Evolutionary conservation across 1,140 invertebrate genomes (phyloP).

Genomic region (Sitophilus oryzae): DNA sequence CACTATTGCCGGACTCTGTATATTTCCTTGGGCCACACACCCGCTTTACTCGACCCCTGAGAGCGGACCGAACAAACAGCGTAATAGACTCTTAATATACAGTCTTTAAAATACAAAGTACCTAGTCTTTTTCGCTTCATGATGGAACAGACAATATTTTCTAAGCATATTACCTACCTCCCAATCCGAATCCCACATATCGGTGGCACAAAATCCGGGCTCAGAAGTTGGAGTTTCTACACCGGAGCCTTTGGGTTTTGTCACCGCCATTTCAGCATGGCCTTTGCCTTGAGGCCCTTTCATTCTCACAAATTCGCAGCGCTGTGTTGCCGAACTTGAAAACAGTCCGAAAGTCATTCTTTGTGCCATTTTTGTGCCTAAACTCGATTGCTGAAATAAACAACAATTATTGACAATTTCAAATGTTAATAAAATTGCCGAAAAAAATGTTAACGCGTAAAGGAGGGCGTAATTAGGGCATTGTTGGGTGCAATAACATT

Average conservation of each 20-base stretch:
- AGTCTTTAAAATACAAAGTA: no score
- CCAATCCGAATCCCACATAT: conserved; percentile 82
- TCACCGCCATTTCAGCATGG: conserved; percentile 96
- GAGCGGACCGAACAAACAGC: no score
- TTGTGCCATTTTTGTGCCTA: conserved; percentile 92
- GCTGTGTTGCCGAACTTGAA: conserved; percentile 67
- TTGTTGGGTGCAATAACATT: no score
- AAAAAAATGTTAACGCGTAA: no score
- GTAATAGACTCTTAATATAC: no score
- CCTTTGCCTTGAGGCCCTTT: conserved; percentile 95
- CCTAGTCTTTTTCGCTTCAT: no score
- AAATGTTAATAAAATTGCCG: no score
- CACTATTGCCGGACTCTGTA: no score
- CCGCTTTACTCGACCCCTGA: no score
- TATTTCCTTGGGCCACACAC: no score
- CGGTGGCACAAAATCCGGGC: conserved; percentile 75
- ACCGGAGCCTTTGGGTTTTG: conserved; percentile 81
- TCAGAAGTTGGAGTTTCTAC: conserved; percentile 94
- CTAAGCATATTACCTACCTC: conserved; percentile 43
- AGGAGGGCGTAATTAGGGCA: no score
- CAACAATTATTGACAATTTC: neutral
- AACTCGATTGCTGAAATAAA: conserved; percentile 69
- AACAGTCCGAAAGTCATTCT: conserved; percentile 93
- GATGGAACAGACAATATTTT: neutral
- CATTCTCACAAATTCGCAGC: conserved; percentile 97